These are phyloP conservation scores for Rhamnusium bicolor DNA, from an alignment of 2,888 invertebrate species.

Conservation along the genomic window DNA sequence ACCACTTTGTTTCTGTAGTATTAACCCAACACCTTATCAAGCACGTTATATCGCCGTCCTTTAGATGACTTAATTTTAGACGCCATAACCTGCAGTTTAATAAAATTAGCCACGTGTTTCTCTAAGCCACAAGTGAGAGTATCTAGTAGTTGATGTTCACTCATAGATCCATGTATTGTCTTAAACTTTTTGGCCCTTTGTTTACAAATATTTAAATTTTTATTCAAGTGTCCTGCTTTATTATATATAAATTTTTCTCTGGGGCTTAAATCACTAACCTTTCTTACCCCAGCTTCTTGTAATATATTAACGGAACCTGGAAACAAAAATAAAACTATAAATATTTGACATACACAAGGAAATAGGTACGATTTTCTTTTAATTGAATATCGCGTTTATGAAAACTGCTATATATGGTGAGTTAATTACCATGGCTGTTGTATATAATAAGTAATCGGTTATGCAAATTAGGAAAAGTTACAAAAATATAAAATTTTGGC, in stretches of 20 bases:
- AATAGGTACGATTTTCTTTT: too few relatives aligned
- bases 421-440: too few relatives aligned
- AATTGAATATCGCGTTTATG: too few relatives aligned
- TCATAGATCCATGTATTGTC: too few relatives aligned
- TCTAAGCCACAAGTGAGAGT: background rate
- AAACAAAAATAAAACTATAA: too few relatives aligned
- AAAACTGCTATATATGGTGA: too few relatives aligned
- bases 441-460: too few relatives aligned
- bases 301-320: background rate
- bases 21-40: background rate
- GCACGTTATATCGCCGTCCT: background rate
- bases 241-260: background rate
- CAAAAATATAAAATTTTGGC: too few relatives aligned
- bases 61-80: background rate
- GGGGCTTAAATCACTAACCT: background rate
- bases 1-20: background rate
- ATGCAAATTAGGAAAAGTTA: too few relatives aligned
- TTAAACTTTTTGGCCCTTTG: background rate
- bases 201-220: background rate
- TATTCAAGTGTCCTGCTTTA: background rate
- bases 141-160: background rate
- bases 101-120: background rate
- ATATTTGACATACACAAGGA: too few relatives aligned
- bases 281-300: background rate
- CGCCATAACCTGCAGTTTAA: background rate